Evolutionary conservation across 2,888 invertebrate species (phyloP), one percentile per base, ranked within the genome.

Genomic region (Aproaerema taeniolella): DNA sequence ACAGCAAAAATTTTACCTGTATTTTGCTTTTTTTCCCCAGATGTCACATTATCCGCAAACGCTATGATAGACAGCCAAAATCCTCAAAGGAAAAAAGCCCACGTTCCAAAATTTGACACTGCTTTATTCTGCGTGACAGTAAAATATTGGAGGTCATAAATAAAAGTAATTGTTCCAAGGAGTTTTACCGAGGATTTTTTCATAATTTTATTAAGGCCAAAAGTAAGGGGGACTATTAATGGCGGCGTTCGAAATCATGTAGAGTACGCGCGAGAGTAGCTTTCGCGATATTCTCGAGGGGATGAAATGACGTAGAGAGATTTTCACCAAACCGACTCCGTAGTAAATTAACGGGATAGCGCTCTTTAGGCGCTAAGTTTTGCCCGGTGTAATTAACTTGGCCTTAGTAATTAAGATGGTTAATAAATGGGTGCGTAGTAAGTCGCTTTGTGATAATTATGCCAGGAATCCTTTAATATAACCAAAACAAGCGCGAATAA

Each of bases 381-480:
- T 76, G 67, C 73, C 67, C 67, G 53, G 57, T 69, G 64, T 80
- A 81, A 83, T 82, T 81, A 82, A 81, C 78, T 82, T 73, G 70
- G 78, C 70, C 80, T 74, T 71, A 72, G 82, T 79, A 80, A 83
- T 83, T 81, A 82, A 81, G 79, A 79, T 80, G 78, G 76, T 80
- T 83, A 78, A 81, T 85, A 81, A 81, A 82, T 80, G 79, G 76
- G 71, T 75, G 72, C 72, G 80, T 80, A 66, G 70, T 71, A 70
- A 81, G 76, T 74, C 73, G 77, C 78, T 80, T 72, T 72, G 74
- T 76, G 77, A 82, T 79, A 77, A 77, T 77, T 71, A 81, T 77
- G 75, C 71, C 61, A 66, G 70, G 79, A 81, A 82, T 82, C 75
- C 78, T 77, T 79, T 83, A 81, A 79, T 78, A 76, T 72, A 71